Percentiles rank a stretch among this genome's conserved stretches.
These are phyloP conservation scores for Heliangelus exortis DNA, from an alignment of 2,797 vertebrate genomes.

Conservation along the genomic window DNA sequence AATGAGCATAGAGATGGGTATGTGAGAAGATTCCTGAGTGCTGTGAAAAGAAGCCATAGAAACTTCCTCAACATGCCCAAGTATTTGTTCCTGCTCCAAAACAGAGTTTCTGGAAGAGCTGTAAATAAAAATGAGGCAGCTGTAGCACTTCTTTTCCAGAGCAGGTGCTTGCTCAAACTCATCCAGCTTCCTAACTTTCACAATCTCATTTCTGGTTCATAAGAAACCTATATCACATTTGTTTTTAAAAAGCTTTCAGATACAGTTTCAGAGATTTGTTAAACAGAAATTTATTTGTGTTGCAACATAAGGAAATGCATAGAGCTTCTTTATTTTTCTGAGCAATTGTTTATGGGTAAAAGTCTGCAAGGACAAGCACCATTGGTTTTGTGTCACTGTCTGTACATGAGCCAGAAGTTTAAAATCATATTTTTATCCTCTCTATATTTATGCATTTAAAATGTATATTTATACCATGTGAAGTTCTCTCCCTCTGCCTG, in stretches of 20 bases:
- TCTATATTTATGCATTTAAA: neutral
- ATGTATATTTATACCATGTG: neutral
- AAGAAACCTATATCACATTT: neutral
- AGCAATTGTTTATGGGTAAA: neutral
- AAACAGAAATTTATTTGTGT: neutral
- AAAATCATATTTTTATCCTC: neutral
- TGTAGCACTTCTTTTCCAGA: neutral
- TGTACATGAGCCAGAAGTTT: neutral
- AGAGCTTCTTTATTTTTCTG: neutral
- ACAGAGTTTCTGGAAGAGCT: neutral
- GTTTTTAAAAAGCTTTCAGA: neutral
- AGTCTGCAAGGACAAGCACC: neutral
- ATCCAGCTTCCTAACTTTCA: neutral
- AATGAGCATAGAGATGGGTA: neutral
- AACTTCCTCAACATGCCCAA: neutral
- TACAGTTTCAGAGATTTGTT: neutral
- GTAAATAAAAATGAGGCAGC: neutral
- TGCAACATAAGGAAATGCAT: neutral
- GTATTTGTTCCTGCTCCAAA: neutral
- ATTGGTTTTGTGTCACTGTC: neutral
- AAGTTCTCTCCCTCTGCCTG: neutral
- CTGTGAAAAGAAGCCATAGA: neutral
- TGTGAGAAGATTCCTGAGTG: neutral
- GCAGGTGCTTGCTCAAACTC: neutral
- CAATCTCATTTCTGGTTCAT: neutral